Conservation (phyloP, 2,888 invertebrate genomes). For the Lasioglossum calceatum region DNA sequence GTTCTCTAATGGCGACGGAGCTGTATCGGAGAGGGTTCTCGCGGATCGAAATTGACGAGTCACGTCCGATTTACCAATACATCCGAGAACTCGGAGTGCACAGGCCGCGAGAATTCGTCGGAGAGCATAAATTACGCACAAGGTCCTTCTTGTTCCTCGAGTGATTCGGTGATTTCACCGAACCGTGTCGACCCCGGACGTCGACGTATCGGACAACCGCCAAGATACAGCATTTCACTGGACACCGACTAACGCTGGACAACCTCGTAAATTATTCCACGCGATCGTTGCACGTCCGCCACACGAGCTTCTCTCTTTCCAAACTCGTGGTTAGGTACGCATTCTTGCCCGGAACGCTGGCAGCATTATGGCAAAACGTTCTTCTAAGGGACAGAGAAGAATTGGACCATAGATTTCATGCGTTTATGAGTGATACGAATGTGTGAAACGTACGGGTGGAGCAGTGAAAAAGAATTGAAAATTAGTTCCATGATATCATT, state of each 20-base stretch:
- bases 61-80: background rate
- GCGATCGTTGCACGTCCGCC: background rate
- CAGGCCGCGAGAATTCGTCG: background rate
- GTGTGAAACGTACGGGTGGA: too few relatives aligned
- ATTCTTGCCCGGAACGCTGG: background rate
- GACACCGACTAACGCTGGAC: background rate
- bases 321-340: background rate
- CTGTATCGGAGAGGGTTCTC: background rate
- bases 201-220: constrained; percentile 18
- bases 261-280: constrained; percentile 17
- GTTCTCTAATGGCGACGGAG: background rate
- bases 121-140: background rate
- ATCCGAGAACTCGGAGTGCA: background rate
- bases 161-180: constrained; percentile 38
- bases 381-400: background rate
- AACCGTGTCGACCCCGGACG: background rate
- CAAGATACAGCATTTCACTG: constrained; percentile 14
- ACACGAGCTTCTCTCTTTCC: background rate
- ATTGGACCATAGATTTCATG: background rate
- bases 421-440: background rate
- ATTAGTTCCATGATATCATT: too few relatives aligned
- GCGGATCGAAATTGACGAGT: background rate
- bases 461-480: too few relatives aligned
- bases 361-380: background rate
- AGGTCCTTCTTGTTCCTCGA: constrained; percentile 30